Evolutionary conservation across 2,113 vertebrate genomes (phyloP), one percentile per base, ranked within the genome.

Genomic region (Vidua macroura): DNA sequence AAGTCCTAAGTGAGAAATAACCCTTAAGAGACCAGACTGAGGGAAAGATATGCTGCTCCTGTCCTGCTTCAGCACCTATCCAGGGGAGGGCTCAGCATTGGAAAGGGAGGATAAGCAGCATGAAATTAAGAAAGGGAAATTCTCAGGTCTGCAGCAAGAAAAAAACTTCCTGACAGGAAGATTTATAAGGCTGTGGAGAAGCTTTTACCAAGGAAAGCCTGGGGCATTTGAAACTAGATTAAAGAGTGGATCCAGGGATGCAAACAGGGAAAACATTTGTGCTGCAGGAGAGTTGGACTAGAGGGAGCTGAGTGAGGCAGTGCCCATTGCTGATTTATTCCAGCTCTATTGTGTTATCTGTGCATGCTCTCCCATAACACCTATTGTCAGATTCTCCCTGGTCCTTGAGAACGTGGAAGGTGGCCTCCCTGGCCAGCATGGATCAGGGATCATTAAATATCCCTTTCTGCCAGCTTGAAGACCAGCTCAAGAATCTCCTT

Each of bases 161-260:
- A 93, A 37, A 89, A 83, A 10, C 21, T 79, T 92, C 31, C 19
- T 95, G 94, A 94, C 92, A 96, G 72, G 67, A 93, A 96, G 94
- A 96, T 94, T 96, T 86, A 96, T 95, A 83, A 95, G 64, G 31
- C 60, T 74, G 31, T 77, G 21, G 72, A 69, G 82, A 93, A 90
- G 59, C 49, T 92, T 88, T 72, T 96, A 76, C 30, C 43, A 81
- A 28, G 43, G 64, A 95, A 95, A 94, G 35, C 52, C 76, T 90
- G 68, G 56, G 76, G 94, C 88, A 74, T 92, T 88, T 83, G 83
- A 92, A 96, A 80, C 43, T 70, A 88, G 86, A 95, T 96, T 90
- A 83, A 95, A 88, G 52, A 83, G 60, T 0, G 27, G 86, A 94
- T 94, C 35, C 7, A 1, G n/a, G 81, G 68, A 78, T 66, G 72